A percentile compares a stretch with the other conserved stretches of the same genome.
Evolutionary conservation across 2,888 invertebrate species (phyloP).

Genomic region (Phyllotreta striolata): DNA sequence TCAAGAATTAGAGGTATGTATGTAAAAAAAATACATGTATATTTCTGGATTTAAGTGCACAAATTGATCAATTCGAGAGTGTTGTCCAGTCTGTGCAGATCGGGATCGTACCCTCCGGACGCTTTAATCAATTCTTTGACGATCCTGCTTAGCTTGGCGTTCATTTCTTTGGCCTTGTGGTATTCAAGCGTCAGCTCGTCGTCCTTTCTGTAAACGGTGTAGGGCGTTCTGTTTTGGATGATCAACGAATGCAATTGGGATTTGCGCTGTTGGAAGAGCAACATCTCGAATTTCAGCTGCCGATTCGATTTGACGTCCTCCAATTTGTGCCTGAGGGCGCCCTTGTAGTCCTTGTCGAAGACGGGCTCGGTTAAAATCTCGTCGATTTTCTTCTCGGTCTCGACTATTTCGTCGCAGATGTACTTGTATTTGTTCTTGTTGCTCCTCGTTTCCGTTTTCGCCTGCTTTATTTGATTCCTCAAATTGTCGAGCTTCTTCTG

Average conservation of each 20-base stretch:
- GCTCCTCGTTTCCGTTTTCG: constrained; percentile 56
- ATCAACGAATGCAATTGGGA: constrained; percentile 68
- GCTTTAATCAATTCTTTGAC: constrained; percentile 67
- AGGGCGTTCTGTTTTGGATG: constrained; percentile 57
- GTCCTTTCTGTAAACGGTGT: constrained; percentile 56
- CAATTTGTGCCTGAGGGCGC: constrained; percentile 45
- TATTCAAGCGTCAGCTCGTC: constrained; percentile 65
- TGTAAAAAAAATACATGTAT: too few species aligned
- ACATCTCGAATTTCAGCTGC: constrained; percentile 64
- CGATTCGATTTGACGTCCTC: constrained; percentile 60
- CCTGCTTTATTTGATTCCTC: constrained; percentile 66
- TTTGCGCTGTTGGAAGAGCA: constrained; percentile 76
- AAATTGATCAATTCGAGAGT: constrained; percentile 59
- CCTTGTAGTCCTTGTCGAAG: constrained; percentile 6
- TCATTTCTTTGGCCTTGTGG: constrained; percentile 66
- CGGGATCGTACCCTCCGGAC: constrained; percentile 67
- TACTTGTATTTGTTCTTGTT: constrained; percentile 28
- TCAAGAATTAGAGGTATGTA: constrained; percentile 73
- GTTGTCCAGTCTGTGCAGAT: constrained; percentile 62
- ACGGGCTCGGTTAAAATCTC: background rate
- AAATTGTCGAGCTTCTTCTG: constrained; percentile 68
- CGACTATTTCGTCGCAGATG: too few species aligned
- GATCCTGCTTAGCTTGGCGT: constrained; percentile 67
- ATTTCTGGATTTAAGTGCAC: constrained; percentile 27
- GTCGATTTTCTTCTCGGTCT: constrained; percentile 9